phyloP scores from a whole-genome alignment of 2,888 invertebrate genomes.

The Microdon myrmicae region DNA sequence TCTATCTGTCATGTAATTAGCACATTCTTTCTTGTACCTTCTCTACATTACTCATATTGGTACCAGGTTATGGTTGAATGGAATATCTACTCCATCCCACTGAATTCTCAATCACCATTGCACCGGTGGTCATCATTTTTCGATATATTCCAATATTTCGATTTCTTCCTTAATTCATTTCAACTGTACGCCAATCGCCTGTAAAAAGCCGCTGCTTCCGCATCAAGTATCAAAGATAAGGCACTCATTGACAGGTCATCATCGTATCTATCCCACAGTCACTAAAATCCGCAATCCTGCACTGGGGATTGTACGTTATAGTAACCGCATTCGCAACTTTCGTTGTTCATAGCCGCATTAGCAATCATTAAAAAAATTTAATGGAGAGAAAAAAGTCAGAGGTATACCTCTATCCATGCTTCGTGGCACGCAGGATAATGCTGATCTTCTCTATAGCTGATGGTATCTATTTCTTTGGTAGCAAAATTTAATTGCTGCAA shows the following conservation, averaged over 20 bases:
- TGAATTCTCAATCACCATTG: no score
- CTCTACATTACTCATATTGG: no score
- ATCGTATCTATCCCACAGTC: background rate
- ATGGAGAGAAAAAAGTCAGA: conserved; percentile 30
- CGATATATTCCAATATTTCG: no score
- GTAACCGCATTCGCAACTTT: conserved; percentile 41
- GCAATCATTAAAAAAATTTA: conserved; percentile 26
- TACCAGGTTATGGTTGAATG: no score
- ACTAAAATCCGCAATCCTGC: conserved; percentile 32
- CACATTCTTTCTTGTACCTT: no score
- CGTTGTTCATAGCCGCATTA: no score
- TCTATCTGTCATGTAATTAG: no score
- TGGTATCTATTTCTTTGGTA: conserved; percentile 7
- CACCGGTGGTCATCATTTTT: no score
- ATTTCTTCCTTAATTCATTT: no score
- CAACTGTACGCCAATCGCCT: no score
- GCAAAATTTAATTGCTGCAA: conserved; percentile 17
- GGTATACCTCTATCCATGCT: conserved; percentile 3
- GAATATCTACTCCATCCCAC: no score
- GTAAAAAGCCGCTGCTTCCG: no score
- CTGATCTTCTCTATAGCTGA: conserved; percentile 28
- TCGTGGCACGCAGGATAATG: conserved; percentile 29
- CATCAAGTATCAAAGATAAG: conserved; percentile 9
- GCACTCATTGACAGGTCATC: conserved; percentile 20
- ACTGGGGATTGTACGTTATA: conserved; percentile 45